Base-by-base conservation (phyloP, 2,797 vertebrate species). In the Enteromius mattozi region DNA sequence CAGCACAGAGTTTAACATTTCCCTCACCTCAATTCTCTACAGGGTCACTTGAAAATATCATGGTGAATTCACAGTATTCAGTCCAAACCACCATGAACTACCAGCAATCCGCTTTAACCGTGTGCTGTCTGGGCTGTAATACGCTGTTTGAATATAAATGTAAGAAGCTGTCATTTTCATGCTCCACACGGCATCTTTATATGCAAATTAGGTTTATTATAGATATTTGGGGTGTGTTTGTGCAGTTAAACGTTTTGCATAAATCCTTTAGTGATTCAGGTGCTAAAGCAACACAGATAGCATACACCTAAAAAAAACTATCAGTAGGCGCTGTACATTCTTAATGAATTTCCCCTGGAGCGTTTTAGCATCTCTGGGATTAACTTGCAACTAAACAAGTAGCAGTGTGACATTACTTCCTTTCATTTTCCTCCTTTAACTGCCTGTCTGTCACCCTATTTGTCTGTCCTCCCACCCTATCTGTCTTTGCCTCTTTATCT, bases 361-460 rank as follows among this genome's bases (percentile, higher is more conserved):
- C 54, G 4, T 30, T 63, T 63, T 45, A 63, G 56, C 16, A 47
- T 78, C 76, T 75, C 21, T 51, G 45, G 63, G 59, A 68, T 51
- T 69, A 54, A 24, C 30, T 54, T n/a, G 30, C 21, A 49, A 47
- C 37, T 33, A 30, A 72, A 45, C 56, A 74, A 37, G 19, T 7
- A 37, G 54, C 70, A 24, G 19, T 49, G 13, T 49, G 56, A 49
- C 14, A 33, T 75, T 65, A 19, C 42, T 63, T n/a, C 13, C 70
- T 65, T 82, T 75, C 10, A 65, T 65, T 40, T 66, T 70, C 51
- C 10, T 59, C 40, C 13, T n/a, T n/a, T 35, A 9, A 33, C n/a
- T 66, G 56, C 30, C 19, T 76, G 13, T 70, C 65, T 69, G 69
- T 75, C 77, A 45, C 77, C 72, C 45, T 84, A 72, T 81, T 70